phyloP scores from a whole-genome alignment of 1,140 invertebrate species.

The Rhopalosiphum maidis region DNA sequence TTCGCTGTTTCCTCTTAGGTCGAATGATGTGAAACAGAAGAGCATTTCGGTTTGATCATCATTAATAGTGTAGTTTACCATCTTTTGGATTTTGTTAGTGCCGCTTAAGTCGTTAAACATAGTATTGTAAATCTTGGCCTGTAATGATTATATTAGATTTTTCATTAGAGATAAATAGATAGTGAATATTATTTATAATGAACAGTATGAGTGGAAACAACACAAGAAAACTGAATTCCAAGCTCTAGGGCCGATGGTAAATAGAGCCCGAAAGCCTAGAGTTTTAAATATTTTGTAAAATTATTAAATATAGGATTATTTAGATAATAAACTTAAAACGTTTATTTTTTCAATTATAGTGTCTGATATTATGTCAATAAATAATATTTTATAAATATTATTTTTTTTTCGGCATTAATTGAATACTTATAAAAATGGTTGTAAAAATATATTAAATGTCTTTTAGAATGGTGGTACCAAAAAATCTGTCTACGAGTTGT shows the following conservation, averaged over 20 bases:
- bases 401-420: background rate
- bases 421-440: too few species aligned
- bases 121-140: slow-evolving; percentile 9
- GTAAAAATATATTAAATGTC: too few species aligned
- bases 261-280: too few species aligned
- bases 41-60: background rate
- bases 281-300: background rate
- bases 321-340: background rate
- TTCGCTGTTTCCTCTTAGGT: background rate
- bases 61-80: background rate
- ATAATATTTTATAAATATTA: too few species aligned
- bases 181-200: background rate
- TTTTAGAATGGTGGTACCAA: background rate
- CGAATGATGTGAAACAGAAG: background rate
- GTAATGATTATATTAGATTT: background rate
- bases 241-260: background rate
- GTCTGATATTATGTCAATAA: too few species aligned
- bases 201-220: background rate
- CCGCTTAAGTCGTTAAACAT: background rate
- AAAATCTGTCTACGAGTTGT: background rate
- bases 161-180: background rate
- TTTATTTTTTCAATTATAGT: background rate
- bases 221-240: background rate
- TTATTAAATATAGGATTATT: background rate
- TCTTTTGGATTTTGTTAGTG: background rate